A percentile compares a stretch with the other conserved stretches of the same genome.
Conservation (phyloP, 2,797 vertebrate species). For the Pogonophryne albipinna region DNA sequence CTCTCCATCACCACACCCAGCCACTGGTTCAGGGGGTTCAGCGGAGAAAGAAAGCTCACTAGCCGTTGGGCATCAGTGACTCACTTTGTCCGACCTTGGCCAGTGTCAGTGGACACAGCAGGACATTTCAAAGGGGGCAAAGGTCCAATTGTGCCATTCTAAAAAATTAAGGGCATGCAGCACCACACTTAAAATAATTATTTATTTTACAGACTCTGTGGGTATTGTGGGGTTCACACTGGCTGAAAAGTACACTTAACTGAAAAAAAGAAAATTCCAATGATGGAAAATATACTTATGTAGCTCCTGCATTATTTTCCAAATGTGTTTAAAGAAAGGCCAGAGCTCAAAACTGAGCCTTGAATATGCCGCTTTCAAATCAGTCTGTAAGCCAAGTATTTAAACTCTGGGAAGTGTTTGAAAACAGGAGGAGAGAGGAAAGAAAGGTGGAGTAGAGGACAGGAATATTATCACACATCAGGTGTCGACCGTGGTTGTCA, state of each 20-base stretch:
- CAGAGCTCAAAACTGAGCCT: slow-evolving; percentile 29
- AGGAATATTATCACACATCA: too few relatives aligned
- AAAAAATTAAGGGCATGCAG: slow-evolving; percentile 49
- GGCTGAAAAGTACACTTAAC: slow-evolving; percentile 35
- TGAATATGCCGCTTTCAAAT: slow-evolving; percentile 35
- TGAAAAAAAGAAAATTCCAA: slow-evolving; percentile 7
- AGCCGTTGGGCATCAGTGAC: slow-evolving; percentile 74
- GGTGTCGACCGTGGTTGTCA: slow-evolving; percentile 23
- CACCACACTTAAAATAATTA: slow-evolving; percentile 59
- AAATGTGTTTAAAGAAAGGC: slow-evolving; percentile 10
- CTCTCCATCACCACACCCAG: slow-evolving; percentile 64
- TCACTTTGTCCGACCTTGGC: slow-evolving; percentile 75
- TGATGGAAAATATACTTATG: slow-evolving; percentile 31
- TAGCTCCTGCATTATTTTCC: slow-evolving; percentile 29
- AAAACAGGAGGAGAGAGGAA: slow-evolving; percentile 1
- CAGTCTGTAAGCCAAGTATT: slow-evolving; percentile 37
- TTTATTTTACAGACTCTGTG: slow-evolving; percentile 62
- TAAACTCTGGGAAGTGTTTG: slow-evolving; percentile 30
- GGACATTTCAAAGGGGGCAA: slow-evolving; percentile 63
- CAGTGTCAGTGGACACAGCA: slow-evolving; percentile 63
- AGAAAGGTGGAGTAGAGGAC: too few relatives aligned
- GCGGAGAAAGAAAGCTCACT: slow-evolving; percentile 61
- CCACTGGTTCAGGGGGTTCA: slow-evolving; percentile 74
- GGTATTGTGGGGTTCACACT: slow-evolving; percentile 44
- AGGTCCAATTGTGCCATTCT: slow-evolving; percentile 62